Evolutionary conservation across 2,888 invertebrate species (phyloP), one percentile per base, ranked within the genome.

Genomic region (Euplagia quadripunctaria): DNA sequence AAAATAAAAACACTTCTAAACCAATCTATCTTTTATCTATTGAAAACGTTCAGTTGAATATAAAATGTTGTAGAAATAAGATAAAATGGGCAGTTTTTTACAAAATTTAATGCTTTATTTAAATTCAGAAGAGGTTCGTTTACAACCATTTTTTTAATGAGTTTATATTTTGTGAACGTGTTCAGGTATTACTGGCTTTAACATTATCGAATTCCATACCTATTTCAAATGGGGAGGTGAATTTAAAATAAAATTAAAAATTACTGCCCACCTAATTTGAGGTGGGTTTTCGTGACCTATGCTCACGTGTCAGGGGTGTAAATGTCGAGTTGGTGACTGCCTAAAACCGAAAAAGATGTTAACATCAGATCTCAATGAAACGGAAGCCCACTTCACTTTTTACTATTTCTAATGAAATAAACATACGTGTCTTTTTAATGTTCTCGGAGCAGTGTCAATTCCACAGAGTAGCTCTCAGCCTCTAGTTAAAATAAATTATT

Each of bases 61-160:
- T 64, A 20, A 8, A 64, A 20, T 43, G 43, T 64, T 64, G 42
- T 68, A 52, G 9, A 31, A 31, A 55, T 17, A 43, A 43, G 46
- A 14, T 65, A 42, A 66, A 31, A 51, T 9, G 51, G 51, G 49
- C 49, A 20, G 20, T 51, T 51, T 66, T 16, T 20, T 51, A n/a
- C n/a, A 14, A 66, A 49, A 66, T 66, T 66, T 41, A 51, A 66
- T 51, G 49, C 66, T 31, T 66, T 17, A 51, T 66, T 58, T 43
- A n/a, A 46, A 68, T 58, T 58, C 68, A 58, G 43, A 58, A 46
- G 43, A 14, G 43, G 43, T 68, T n/a, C 42, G 14, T n/a, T 68
- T 68, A 9, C 9, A n/a, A 55, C 9, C 17, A 51, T 68, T 55
- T 43, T 68, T 43, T 55, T 43, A 58, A 43, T 68, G 42, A 55